These are phyloP conservation scores for Agonopterix arenella DNA, from an alignment of 2,888 invertebrate genomes.

Conservation along the genomic window DNA sequence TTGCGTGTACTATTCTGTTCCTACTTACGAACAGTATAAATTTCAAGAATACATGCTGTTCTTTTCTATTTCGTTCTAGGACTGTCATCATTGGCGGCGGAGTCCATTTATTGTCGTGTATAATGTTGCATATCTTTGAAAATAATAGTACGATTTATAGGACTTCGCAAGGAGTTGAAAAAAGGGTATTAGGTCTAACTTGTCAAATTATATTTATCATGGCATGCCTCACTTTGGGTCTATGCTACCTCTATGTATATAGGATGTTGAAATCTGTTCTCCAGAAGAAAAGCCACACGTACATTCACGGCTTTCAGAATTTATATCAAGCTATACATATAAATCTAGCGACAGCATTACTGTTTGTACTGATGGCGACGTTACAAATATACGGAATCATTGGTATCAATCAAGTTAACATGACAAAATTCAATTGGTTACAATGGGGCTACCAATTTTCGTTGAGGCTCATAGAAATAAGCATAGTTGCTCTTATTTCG, in stretches of 20 bases:
- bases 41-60: constrained; percentile 83
- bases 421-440: constrained; percentile 88
- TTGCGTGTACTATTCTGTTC: constrained; percentile 91
- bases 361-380: constrained; percentile 89
- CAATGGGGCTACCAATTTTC: constrained; percentile 95
- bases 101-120: constrained; percentile 87
- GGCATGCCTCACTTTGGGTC: constrained; percentile 88
- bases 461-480: constrained; percentile 89
- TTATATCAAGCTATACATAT: constrained; percentile 93
- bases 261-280: constrained; percentile 85
- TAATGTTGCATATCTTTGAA: constrained; percentile 88
- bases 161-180: constrained; percentile 63
- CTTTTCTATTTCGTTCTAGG: constrained; percentile 84
- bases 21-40: constrained; percentile 87
- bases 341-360: constrained; percentile 89
- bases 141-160: constrained; percentile 71
- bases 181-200: constrained; percentile 82
- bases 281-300: constrained; percentile 86
- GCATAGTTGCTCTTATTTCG: constrained; percentile 89
- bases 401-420: constrained; percentile 70
- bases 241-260: constrained; percentile 91
- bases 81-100: constrained; percentile 87
- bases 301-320: constrained; percentile 87
- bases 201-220: constrained; percentile 92
- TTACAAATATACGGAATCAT: constrained; percentile 88